Percentiles rank a stretch among this genome's conserved stretches.
Conservation (phyloP, 92 coral and sea anemone species). For the Parazoanthus swiftii region DNA sequence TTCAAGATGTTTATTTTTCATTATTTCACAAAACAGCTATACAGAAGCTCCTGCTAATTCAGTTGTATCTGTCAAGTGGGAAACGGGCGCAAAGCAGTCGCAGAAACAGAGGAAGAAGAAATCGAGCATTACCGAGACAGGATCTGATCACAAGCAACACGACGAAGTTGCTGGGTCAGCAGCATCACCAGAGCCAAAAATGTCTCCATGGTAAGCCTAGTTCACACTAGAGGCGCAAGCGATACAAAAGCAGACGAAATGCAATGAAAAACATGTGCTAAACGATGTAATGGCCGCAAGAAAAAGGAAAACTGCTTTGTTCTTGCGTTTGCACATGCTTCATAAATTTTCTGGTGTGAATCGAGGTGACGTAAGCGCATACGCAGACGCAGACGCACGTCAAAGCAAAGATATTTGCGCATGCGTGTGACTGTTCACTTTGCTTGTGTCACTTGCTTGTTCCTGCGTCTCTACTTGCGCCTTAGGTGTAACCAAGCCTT, state of each 20-base stretch:
- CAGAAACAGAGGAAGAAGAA: conserved; percentile 82
- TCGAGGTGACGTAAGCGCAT: too few relatives aligned
- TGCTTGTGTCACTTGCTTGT: too few relatives aligned
- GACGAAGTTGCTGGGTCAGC: conserved; percentile 20
- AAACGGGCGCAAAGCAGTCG: conserved; percentile 55
- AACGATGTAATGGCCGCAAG: background rate
- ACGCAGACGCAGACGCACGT: too few relatives aligned
- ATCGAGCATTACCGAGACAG: conserved; percentile 48
- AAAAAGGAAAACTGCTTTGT: background rate
- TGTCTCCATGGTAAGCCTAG: conserved; percentile 64
- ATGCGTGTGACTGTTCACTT: too few relatives aligned
- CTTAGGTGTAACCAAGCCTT: too few relatives aligned
- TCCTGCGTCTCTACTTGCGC: too few relatives aligned
- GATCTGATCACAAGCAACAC: background rate
- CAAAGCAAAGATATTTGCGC: background rate
- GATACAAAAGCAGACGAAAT: too few relatives aligned
- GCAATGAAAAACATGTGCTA: background rate
- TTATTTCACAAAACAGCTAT: background rate
- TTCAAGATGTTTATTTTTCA: background rate
- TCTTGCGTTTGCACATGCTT: background rate
- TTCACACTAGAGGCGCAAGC: too few relatives aligned
- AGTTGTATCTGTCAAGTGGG: conserved; percentile 48
- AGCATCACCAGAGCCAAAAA: conserved; percentile 36
- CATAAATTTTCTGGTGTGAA: background rate
- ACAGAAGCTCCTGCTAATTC: conserved; percentile 7